Conservation (phyloP, 2,113 vertebrate species). For the Thamnaconus septentrionalis region DNA sequence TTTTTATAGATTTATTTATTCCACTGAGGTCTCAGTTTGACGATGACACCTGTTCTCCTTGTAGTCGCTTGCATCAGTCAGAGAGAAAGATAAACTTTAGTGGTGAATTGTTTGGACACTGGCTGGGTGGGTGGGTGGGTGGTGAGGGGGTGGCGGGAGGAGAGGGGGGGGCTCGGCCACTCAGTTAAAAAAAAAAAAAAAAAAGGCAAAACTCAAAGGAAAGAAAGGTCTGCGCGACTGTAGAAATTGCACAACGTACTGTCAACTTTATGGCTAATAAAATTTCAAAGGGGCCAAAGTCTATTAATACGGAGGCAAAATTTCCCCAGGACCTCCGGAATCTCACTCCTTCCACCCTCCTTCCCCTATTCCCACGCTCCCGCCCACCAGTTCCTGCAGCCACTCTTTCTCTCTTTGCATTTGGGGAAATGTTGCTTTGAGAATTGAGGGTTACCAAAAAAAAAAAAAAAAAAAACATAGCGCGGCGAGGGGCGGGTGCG, state of each 20-base stretch:
- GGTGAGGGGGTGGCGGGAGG: no score
- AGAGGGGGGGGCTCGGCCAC: conserved; percentile 31
- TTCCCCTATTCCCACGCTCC: conserved; percentile 76
- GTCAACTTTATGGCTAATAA: conserved; percentile 94
- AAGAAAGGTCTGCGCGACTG: conserved; percentile 57
- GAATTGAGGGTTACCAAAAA: conserved; percentile 42
- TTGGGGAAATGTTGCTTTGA: conserved; percentile 37
- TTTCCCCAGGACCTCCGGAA: conserved; percentile 80
- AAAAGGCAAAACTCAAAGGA: conserved; percentile 57
- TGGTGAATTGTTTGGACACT: conserved; percentile 61
- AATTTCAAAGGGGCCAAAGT: conserved; percentile 90
- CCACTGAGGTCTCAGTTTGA: conserved; percentile 68
- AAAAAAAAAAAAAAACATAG: conserved; percentile 30
- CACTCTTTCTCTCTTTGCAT: conserved; percentile 30
- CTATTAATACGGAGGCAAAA: conserved; percentile 85
- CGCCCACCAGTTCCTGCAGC: conserved; percentile 43
- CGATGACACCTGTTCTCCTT: conserved; percentile 73
- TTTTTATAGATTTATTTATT: conserved; percentile 78
- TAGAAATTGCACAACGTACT: conserved; percentile 78
- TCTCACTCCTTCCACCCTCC: conserved; percentile 76
- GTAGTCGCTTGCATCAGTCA: conserved; percentile 53
- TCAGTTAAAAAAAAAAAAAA: conserved; percentile 72
- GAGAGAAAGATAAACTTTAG: conserved; percentile 58
- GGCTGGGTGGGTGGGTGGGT: not conserved
- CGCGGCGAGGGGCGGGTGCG: not conserved